These are phyloP conservation scores for Lasioglossum lativentre DNA, from an alignment of 2,888 invertebrate genomes.

Conservation along the genomic window DNA sequence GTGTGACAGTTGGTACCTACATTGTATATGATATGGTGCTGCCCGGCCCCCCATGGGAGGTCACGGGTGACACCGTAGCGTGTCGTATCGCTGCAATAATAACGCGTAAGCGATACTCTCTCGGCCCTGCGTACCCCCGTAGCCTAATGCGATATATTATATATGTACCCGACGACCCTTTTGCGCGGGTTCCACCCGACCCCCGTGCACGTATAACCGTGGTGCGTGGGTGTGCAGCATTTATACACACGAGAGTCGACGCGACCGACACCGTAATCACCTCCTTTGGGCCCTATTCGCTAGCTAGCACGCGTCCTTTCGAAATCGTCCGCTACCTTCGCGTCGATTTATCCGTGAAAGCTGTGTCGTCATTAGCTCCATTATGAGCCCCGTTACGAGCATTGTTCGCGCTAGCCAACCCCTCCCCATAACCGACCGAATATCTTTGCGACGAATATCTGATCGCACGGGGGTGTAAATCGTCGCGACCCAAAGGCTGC, in stretches of 20 bases:
- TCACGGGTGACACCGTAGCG: constrained; percentile 82
- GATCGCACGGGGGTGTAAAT: constrained; percentile 24
- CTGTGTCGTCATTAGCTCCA: constrained; percentile 59
- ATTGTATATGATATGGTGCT: constrained; percentile 79
- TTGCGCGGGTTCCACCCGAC: constrained; percentile 39
- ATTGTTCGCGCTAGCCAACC: constrained; percentile 33
- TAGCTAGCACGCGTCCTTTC: constrained; percentile 72
- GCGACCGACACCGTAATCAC: constrained; percentile 75
- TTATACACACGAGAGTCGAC: constrained; percentile 28
- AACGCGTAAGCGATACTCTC: constrained; percentile 84
- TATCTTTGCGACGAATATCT: constrained; percentile 13
- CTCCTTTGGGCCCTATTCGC: constrained; percentile 83
- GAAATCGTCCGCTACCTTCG: constrained; percentile 68
- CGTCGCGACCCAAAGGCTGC: not conserved
- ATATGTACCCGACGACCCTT: constrained; percentile 64
- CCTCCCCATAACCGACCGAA: not conserved
- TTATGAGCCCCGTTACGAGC: constrained; percentile 53
- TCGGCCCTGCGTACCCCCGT: constrained; percentile 37
- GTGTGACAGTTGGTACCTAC: constrained; percentile 82
- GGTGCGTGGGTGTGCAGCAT: not conserved
- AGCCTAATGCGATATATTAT: constrained; percentile 79
- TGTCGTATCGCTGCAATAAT: constrained; percentile 84
- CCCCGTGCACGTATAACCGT: not conserved
- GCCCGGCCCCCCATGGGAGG: constrained; percentile 80
- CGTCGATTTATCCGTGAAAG: constrained; percentile 70